phyloP scores from a whole-genome alignment of 2,113 vertebrate genomes.

The Geococcyx californianus region DNA sequence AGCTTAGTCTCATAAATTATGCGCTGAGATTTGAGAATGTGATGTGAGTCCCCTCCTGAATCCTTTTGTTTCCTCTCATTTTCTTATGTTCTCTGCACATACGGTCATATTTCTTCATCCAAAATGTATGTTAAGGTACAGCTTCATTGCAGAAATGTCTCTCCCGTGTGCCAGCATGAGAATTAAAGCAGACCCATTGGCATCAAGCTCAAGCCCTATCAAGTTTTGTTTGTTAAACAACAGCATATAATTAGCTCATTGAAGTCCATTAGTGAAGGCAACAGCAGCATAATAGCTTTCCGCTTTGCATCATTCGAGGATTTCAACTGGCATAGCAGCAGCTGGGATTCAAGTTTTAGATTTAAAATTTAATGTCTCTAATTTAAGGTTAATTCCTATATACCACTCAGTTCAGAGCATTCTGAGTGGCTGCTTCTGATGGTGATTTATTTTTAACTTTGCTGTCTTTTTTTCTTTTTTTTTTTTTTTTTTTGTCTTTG shows the following conservation, averaged over 20 bases:
- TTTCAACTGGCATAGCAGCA: neutral
- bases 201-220: neutral
- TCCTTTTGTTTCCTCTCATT: neutral
- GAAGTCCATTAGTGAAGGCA: neutral
- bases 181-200: neutral
- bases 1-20: neutral
- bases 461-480: neutral
- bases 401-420: neutral
- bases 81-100: neutral
- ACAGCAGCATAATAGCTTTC: conserved; percentile 4
- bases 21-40: neutral
- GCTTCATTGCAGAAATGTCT: neutral
- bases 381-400: neutral
- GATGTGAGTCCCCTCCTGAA: neutral
- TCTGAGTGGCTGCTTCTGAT: neutral
- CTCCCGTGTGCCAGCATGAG: rapidly evolving
- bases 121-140: neutral
- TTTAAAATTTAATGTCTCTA: neutral
- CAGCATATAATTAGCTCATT: neutral
- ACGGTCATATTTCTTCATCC: neutral
- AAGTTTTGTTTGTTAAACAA: neutral
- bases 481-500: no score
- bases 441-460: neutral
- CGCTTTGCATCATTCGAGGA: neutral
- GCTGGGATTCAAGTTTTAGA: neutral